A percentile compares a stretch with the other conserved stretches of the same genome.
Evolutionary conservation across 2,797 vertebrate genomes (phyloP).

Genomic region (Onychomys arenicola): DNA sequence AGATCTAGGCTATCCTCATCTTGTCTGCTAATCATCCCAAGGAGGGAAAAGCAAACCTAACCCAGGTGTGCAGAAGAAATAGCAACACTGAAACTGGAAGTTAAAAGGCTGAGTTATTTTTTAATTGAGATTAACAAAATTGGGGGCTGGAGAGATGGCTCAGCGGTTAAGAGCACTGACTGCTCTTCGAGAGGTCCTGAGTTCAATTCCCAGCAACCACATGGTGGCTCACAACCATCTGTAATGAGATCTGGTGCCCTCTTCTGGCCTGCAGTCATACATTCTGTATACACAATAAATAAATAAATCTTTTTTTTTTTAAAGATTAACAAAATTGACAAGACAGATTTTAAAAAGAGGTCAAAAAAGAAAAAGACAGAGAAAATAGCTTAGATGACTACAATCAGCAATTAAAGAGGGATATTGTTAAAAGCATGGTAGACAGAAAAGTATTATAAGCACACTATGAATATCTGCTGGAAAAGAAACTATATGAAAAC

Average conservation of each 20-base stretch:
- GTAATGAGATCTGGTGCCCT: too few species aligned
- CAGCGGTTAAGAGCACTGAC: too few species aligned
- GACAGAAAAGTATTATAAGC: neutral
- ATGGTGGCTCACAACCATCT: too few species aligned
- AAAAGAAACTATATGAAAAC: neutral
- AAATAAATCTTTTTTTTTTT: too few species aligned
- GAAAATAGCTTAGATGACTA: neutral
- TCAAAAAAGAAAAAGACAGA: neutral
- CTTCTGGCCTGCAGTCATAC: too few species aligned
- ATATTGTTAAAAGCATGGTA: neutral
- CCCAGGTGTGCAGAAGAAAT: neutral
- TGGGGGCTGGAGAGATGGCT: too few species aligned
- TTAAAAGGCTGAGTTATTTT: neutral
- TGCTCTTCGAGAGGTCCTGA: too few species aligned
- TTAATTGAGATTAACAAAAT: neutral
- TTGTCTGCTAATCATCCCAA: neutral
- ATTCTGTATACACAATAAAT: too few species aligned
- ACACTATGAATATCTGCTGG: neutral
- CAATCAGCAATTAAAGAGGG: neutral
- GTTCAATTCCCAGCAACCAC: too few species aligned
- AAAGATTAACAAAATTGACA: neutral
- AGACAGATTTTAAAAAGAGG: neutral
- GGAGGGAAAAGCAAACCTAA: neutral
- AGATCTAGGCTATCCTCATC: neutral
- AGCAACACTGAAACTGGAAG: neutral